Evolutionary conservation across 1,140 invertebrate species (phyloP).

Genomic region (Anadara kagoshimensis): DNA sequence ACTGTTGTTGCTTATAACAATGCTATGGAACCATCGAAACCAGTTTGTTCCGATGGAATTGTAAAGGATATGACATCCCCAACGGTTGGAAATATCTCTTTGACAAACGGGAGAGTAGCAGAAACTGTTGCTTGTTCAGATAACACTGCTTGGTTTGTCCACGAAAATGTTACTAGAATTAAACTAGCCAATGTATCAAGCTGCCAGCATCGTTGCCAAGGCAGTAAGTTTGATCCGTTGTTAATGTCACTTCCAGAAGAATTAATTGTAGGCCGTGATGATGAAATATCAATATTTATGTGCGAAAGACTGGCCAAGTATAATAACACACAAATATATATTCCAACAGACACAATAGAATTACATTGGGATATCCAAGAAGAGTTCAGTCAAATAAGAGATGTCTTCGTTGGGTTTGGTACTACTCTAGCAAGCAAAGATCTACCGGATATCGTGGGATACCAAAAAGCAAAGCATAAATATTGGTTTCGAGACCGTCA

Average conservation of each 20-base stretch:
- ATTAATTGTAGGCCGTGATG: slow-evolving; percentile 30
- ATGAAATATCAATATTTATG: no score
- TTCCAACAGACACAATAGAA: slow-evolving; percentile 12
- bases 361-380: slow-evolving; percentile 25
- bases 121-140: slow-evolving; percentile 30
- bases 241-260: not conserved
- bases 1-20: slow-evolving; percentile 54
- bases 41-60: slow-evolving; percentile 52
- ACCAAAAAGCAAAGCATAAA: slow-evolving; percentile 22
- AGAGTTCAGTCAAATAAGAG: slow-evolving; percentile 27
- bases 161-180: slow-evolving; percentile 33
- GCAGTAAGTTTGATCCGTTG: not conserved
- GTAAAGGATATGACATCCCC: slow-evolving; percentile 43
- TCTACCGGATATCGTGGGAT: slow-evolving; percentile 32
- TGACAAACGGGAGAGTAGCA: slow-evolving; percentile 17
- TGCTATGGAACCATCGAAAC: slow-evolving; percentile 43
- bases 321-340: slow-evolving; percentile 7
- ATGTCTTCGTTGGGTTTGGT: slow-evolving; percentile 23
- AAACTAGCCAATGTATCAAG: slow-evolving; percentile 3
- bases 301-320: not conserved
- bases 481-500: slow-evolving; percentile 26
- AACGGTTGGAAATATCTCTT: slow-evolving; percentile 28
- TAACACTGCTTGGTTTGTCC: slow-evolving; percentile 35
- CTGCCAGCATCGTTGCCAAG: not conserved
- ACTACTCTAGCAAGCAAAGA: not conserved